These are phyloP conservation scores for Escarpia spicata DNA, from an alignment of 2,888 invertebrate genomes.

Conservation along the genomic window DNA sequence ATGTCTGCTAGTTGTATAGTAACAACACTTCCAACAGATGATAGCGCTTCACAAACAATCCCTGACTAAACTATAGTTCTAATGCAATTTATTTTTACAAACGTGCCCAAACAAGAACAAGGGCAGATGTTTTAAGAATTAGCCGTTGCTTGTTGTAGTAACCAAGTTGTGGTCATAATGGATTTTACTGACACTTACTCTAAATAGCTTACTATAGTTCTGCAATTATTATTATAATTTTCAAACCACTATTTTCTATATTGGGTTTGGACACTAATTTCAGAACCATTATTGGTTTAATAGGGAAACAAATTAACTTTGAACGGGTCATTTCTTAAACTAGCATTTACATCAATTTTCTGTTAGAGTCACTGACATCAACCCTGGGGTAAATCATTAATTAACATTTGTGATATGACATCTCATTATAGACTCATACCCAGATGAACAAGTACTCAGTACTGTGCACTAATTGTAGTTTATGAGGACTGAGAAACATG, in stretches of 20 bases:
- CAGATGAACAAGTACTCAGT: not conserved
- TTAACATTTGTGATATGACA: no score
- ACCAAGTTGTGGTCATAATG: no score
- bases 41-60: not conserved
- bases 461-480: not conserved
- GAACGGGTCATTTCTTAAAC: no score
- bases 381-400: not conserved
- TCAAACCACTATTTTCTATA: not conserved
- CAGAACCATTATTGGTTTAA: no score
- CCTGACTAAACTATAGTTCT: not conserved
- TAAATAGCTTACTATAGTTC: not conserved
- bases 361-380: not conserved
- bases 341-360: no score
- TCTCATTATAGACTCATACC: not conserved
- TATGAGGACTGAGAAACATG: not conserved
- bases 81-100: no score
- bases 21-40: not conserved
- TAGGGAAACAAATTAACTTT: no score
- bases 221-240: not conserved
- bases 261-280: not conserved
- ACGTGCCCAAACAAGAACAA: no score
- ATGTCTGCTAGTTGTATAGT: not conserved
- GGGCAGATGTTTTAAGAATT: no score
- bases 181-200: not conserved
- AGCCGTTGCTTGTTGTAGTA: no score